A percentile compares a stretch with the other conserved stretches of the same genome.
Evolutionary conservation across 2,888 invertebrate species (phyloP).

Genomic region (Rhaphigaster nebulosa): DNA sequence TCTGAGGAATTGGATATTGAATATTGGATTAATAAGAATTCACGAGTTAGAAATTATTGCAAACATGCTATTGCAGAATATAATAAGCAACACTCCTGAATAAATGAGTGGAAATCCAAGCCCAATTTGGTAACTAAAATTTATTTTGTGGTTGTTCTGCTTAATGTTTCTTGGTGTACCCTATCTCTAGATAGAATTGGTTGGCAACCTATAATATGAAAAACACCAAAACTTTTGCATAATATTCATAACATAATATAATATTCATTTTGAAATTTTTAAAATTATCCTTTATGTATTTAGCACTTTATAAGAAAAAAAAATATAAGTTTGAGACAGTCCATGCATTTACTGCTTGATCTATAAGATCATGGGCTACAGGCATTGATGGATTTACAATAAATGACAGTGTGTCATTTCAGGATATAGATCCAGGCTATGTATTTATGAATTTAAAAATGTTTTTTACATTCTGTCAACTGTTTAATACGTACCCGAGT

Average conservation of each 20-base stretch:
- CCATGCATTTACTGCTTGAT: no score
- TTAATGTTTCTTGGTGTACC: no score
- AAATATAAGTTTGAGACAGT: not conserved
- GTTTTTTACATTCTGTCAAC: not conserved
- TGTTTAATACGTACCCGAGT: constrained; percentile 20
- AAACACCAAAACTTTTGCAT: no score
- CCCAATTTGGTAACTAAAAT: not conserved
- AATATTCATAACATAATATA: no score
- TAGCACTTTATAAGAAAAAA: not conserved
- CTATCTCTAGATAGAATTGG: no score
- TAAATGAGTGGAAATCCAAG: not conserved
- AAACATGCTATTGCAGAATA: not conserved
- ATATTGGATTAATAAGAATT: not conserved
- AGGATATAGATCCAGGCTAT: not conserved
- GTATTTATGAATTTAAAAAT: not conserved
- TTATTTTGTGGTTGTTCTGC: no score
- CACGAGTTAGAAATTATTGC: not conserved
- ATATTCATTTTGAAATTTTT: not conserved
- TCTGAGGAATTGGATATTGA: constrained; percentile 45
- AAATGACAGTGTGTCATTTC: not conserved
- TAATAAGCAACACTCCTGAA: not conserved
- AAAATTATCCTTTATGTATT: not conserved
- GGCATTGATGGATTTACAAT: not conserved
- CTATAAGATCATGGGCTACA: not conserved
- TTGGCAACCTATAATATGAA: no score